Conservation (phyloP, 2,113 vertebrate genomes). For the Okapia johnstoni region DNA sequence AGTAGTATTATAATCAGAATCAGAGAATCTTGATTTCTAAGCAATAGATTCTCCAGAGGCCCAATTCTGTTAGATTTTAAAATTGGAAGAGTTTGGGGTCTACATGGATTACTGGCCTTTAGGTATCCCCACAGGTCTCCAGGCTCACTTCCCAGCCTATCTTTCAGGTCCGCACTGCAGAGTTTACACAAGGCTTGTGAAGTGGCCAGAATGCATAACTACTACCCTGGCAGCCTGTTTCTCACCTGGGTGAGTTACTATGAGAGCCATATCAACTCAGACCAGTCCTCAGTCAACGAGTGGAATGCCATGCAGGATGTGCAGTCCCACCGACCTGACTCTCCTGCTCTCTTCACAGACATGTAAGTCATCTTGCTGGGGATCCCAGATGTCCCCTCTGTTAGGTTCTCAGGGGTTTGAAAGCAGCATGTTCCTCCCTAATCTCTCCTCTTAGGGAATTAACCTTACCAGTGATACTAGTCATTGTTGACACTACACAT, state of each 20-base stretch:
- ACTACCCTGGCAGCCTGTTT: constrained; percentile 97
- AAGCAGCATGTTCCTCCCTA: neutral
- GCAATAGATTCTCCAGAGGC: neutral
- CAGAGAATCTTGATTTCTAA: neutral
- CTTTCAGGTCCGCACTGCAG: constrained; percentile 93
- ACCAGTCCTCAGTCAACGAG: constrained; percentile 94
- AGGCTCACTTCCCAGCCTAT: constrained; percentile 16
- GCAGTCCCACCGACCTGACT: constrained; percentile 95
- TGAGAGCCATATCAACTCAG: constrained; percentile 94
- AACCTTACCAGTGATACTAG: neutral
- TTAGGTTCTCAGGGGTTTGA: neutral
- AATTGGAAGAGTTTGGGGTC: neutral
- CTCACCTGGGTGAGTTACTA: constrained; percentile 99
- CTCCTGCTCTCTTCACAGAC: constrained; percentile 94
- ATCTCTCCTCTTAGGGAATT: neutral
- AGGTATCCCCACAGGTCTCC: neutral
- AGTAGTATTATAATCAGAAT: neutral
- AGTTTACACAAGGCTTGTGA: constrained; percentile 98
- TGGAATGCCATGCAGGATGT: constrained; percentile 99
- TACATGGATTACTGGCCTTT: neutral
- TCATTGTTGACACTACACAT: neutral
- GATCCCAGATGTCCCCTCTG: neutral
- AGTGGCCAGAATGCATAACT: constrained; percentile 94
- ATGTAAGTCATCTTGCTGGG: constrained; percentile 85
- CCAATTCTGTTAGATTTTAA: constrained; percentile 10